These are phyloP conservation scores for Lithophane semibrunnea DNA, from an alignment of 2,888 invertebrate species.

Conservation along the genomic window DNA sequence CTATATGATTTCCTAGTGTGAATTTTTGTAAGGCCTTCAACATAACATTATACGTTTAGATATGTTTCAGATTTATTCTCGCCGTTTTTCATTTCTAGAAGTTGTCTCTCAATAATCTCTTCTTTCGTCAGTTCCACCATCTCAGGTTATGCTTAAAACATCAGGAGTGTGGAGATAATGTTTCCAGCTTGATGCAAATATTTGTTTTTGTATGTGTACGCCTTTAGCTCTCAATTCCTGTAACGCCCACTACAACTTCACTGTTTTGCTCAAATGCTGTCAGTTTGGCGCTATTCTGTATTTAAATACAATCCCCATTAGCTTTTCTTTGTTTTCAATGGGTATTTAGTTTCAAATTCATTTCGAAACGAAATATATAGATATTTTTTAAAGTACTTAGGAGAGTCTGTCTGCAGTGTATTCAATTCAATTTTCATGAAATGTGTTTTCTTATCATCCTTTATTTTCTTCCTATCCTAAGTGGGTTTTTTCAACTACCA, in stretches of 20 bases:
- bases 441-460: background rate
- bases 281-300: conserved; percentile 9
- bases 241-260: conserved; percentile 28
- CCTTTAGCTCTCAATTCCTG: conserved; percentile 6
- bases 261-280: conserved; percentile 21
- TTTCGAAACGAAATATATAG: background rate
- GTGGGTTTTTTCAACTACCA: background rate
- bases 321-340: background rate
- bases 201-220: background rate
- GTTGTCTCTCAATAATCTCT: background rate
- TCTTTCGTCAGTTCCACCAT: background rate
- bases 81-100: background rate
- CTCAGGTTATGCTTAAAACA: background rate
- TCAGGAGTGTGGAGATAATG: background rate
- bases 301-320: conserved; percentile 17
- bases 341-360: background rate
- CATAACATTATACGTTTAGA: background rate
- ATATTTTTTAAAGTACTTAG: background rate
- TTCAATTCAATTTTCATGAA: background rate
- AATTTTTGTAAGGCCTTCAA: background rate
- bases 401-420: background rate
- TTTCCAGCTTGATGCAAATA: background rate
- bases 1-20: background rate
- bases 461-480: background rate
- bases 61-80: background rate